A percentile compares a stretch with the other conserved stretches of the same genome.
These are phyloP conservation scores for Girardinus metallicus DNA, from an alignment of 2,797 vertebrate genomes.

Conservation along the genomic window DNA sequence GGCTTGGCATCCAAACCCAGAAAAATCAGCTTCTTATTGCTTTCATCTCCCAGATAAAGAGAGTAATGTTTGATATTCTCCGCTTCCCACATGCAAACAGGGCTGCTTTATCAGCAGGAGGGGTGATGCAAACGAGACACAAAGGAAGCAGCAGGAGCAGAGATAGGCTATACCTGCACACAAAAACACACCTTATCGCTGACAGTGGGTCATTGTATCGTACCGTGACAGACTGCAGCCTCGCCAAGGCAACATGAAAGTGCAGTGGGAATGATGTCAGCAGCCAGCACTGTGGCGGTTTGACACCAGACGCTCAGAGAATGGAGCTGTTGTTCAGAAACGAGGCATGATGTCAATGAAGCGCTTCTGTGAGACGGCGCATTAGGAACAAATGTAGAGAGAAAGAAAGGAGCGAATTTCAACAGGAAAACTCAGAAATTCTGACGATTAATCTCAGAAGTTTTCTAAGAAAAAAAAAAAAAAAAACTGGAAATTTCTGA, in stretches of 20 bases:
- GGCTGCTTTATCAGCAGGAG: constrained; percentile 33
- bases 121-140: constrained; percentile 58
- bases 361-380: not conserved
- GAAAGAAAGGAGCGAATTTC: no score
- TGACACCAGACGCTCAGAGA: constrained; percentile 21
- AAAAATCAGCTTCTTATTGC: not conserved
- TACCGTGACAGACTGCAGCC: constrained; percentile 18
- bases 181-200: constrained; percentile 47
- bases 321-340: not conserved
- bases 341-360: not conserved
- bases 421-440: no score
- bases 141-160: constrained; percentile 54
- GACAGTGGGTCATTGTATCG: constrained; percentile 54
- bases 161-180: constrained; percentile 45
- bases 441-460: no score
- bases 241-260: constrained; percentile 43
- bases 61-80: constrained; percentile 14
- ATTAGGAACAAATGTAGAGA: no score
- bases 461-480: no score
- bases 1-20: not conserved
- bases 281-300: constrained; percentile 33
- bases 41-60: constrained; percentile 37
- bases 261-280: constrained; percentile 62
- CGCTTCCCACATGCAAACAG: constrained; percentile 50
- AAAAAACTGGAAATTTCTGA: no score